Base-by-base conservation (phyloP, 2,113 vertebrate species). In the Myrmecophaga tridactyla region DNA sequence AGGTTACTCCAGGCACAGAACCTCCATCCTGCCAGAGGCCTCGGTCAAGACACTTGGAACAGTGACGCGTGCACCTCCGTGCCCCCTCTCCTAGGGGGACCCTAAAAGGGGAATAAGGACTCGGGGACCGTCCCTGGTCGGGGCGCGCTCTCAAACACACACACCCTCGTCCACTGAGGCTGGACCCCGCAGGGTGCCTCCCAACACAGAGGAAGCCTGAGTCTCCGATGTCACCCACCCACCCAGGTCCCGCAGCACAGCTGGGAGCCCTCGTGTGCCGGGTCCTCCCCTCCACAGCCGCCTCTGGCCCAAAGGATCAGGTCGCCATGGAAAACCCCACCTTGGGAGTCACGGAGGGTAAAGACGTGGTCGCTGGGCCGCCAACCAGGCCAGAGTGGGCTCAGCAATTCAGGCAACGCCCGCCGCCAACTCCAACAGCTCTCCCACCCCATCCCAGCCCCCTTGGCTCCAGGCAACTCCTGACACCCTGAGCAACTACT, bases 201-300 rank as follows among this genome's bases (percentile, higher is more conserved):
- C 53, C 4, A 17, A 2, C 5, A 2, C 34, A 13, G 27, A 53
- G 13, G 29, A 13, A 92, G 84, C 73, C 48, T 2, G 51, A 80
- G 76, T 4, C 51, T 27, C 18, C 0, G 0, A n/a, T 21, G 20
- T 53, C 63, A 36, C 39, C 34, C 31, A 29, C 15, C 48, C 36
- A 15, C 82, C 70, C 62, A 18, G 20, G 25, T 21, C 43, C 62
- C 83, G 10, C 39, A 0, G 14, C 73, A 41, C 39, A 62, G 39
- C 80, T 3, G 1, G 46, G 7, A 46, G 60, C 43, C 17, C 48
- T 3, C 3, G 6, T 0, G 0, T 13, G 31, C 36, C 3, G 0
- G 25, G 9, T 6, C 21, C 31, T 70, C 39, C 36, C 62, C 51
- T 89, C 89, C 46, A 31, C 27, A n/a, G 29, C 76, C 1, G 0